Base-by-base conservation (phyloP, 1,140 invertebrate species). In the Brachionus rubens region DNA sequence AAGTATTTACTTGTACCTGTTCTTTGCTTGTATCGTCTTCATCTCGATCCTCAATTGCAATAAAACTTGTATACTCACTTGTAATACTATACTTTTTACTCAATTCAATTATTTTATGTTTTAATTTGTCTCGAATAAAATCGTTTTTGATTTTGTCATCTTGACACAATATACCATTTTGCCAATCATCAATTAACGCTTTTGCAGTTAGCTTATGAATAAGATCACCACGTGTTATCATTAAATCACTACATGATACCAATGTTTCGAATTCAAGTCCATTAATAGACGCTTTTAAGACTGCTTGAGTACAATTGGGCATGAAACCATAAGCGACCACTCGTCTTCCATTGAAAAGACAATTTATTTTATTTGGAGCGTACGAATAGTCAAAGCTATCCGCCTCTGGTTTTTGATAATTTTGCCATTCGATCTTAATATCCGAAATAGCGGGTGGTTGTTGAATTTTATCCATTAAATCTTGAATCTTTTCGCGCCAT, bases 261-360 rank as follows among this genome's bases (percentile, higher is more conserved):
- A 83, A 78, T 10, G 83, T 84, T 1, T 80, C 81, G 12, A 83
- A 81, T 77, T 83, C 81, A 24, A 81, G 78, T 9, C 81, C 82
- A 54, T 79, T 81, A 19, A 84, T 79, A 1, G 78, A 77, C 26
- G 83, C 83, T 65, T 78, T 80, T 76, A 85, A 72, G 7, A 79
- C 81, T 4, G 83, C 83, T 83, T 85, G 59, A 14, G 78, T 80
- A 76, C 83, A 85, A 77, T 85, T 82, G 3, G 79, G 79, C 3
- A 83, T 81, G 79, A 81, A 83, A n/a, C 83, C 83, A 78, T 83
- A 84, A 10, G 84, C 79, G 14, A 84, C 81, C 52, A 81, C 80
- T 77, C 83, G 79, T 6, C 81, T 81, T 0, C 83, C 82, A 78
- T 77, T 83, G 72, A 83, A 85, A 7, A 85, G 76, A 14, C 82